phyloP scores from a whole-genome alignment of 2,113 vertebrate species.

The Leuciscus idus region DNA sequence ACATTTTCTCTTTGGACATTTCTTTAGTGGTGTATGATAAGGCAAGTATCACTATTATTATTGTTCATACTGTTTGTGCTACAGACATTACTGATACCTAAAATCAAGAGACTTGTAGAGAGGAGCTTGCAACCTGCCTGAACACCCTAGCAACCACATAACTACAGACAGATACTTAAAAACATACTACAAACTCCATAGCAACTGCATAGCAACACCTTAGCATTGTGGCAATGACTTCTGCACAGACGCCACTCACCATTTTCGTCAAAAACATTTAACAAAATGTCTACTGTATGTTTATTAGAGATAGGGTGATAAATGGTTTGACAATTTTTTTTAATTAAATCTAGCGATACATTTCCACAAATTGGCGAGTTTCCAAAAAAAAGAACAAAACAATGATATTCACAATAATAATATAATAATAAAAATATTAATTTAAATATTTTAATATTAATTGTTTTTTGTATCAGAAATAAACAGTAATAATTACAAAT shows the following conservation, averaged over 20 bases:
- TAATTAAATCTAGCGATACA: too few relatives aligned
- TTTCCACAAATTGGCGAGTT: too few relatives aligned
- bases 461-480: background rate
- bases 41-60: background rate
- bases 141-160: background rate
- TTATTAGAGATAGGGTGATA: background rate
- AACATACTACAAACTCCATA: background rate
- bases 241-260: background rate
- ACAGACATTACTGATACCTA: background rate
- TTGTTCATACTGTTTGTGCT: background rate
- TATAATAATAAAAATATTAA: too few relatives aligned
- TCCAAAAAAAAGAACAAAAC: too few relatives aligned
- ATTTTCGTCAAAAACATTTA: background rate
- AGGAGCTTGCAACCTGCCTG: background rate
- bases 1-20: background rate
- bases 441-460: too few relatives aligned
- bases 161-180: background rate
- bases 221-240: background rate
- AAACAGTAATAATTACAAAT: background rate
- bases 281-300: background rate
- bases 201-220: background rate
- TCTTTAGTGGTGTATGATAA: background rate
- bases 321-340: background rate
- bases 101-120: background rate
- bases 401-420: too few relatives aligned